Conservation (phyloP, 2,113 vertebrate species). For the Ciconia maguari region DNA sequence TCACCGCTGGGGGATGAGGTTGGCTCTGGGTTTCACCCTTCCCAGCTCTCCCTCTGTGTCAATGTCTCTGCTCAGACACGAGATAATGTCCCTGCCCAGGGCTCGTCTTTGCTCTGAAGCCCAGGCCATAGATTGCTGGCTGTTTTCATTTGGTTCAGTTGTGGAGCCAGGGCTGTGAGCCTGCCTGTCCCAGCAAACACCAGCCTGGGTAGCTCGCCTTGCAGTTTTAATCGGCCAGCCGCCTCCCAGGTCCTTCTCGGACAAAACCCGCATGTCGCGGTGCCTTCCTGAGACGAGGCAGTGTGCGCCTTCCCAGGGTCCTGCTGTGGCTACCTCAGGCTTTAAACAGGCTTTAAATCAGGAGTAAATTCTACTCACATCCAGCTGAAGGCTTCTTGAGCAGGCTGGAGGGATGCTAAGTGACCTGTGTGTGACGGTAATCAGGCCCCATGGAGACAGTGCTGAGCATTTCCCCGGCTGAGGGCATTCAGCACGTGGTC, state of each 20-base stretch:
- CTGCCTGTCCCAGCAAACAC: background rate
- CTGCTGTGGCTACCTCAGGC: background rate
- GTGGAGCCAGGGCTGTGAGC: background rate
- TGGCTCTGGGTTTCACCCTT: background rate
- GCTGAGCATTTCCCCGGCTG: background rate
- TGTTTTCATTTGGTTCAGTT: background rate
- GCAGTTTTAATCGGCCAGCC: background rate
- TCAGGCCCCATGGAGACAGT: background rate
- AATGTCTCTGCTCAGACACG: background rate
- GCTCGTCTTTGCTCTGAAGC: background rate
- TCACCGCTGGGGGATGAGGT: background rate
- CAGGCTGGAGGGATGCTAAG: background rate
- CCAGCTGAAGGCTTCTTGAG: background rate
- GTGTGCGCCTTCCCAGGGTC: background rate
- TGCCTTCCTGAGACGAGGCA: background rate
- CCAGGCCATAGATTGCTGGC: background rate
- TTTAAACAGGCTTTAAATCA: background rate
- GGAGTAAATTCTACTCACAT: background rate
- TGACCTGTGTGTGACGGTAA: background rate
- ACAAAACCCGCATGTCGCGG: accelerated
- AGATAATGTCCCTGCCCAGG: background rate
- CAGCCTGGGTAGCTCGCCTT: background rate
- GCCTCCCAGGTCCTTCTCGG: background rate
- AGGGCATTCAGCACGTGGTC: background rate
- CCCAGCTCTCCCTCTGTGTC: background rate